Evolutionary conservation across 2,797 vertebrate species (phyloP), one percentile per base, ranked within the genome.

Genomic region (Phrynocephalus vlangalii): DNA sequence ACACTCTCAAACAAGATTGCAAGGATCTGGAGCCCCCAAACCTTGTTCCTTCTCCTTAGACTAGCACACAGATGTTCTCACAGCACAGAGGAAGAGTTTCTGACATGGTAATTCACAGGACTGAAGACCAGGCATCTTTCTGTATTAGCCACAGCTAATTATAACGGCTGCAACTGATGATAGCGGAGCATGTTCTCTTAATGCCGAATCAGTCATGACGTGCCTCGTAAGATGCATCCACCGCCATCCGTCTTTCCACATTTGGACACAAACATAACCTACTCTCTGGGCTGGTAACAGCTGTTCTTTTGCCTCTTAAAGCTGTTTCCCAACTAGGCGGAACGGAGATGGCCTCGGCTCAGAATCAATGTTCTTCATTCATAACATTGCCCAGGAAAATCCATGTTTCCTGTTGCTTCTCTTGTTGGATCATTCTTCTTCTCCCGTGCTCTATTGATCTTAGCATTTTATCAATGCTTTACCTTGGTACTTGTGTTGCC

Each of bases 361-460:
- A 85, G 73, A 88, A 88, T 88, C 83, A 85, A 44, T 88, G 72
- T 82, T 71, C 30, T 82, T 79, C 68, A 71, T 82, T 79, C 68
- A 71, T 71, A 72, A 82, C 8, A 2, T 22, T 10, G 30, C 50
- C 24, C 8, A 72, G 78, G 30, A 85, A 87, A 85, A 63, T 52
- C 78, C 79, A 83, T 0, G 5, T 78, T 75, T 90, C 85, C 78
- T 87, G 81, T 78, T 87, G 82, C 76, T 87, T 82, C 79, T 72
- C 38, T 82, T 87, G 38, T 78, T 56, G 20, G 70, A 22, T 84
- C 44, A 79, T 90, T 84, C 76, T 63, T 90, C 67, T 85, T 90
- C 67, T 56, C 63, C 63, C 56, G 5, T 79, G 20, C 48, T 81
- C 44, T 10, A 50, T 3, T n/a, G n/a, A 79, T 79, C n/a, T 44